Evolutionary conservation across 35 echinoderm and acorn worm genomes (phyloP).

Genomic region (Apostichopus parvimensis): DNA sequence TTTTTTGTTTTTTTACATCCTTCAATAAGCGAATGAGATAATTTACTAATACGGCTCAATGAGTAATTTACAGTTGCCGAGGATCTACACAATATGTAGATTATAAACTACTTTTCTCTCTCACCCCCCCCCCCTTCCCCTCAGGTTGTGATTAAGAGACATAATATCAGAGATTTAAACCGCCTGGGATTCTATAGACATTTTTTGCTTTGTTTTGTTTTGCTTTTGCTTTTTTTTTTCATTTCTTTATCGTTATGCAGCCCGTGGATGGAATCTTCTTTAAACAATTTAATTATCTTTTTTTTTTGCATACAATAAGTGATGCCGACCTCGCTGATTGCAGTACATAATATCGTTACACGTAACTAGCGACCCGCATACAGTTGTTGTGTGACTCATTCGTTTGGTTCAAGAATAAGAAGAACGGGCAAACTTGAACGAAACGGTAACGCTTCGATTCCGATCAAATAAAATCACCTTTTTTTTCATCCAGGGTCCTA

Average conservation of each 20-base stretch:
- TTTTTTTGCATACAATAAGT: background rate
- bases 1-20: too few species aligned
- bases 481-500: background rate
- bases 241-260: background rate
- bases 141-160: background rate
- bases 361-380: background rate
- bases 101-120: background rate
- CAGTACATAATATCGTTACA: background rate
- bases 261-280: background rate
- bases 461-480: background rate
- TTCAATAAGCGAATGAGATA: background rate
- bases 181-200: background rate
- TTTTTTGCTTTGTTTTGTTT: background rate
- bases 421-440: background rate
- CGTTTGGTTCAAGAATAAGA: background rate
- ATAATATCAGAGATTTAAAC: background rate
- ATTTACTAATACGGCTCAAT: background rate
- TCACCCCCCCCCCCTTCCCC: background rate
- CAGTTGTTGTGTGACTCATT: background rate
- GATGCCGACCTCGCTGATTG: background rate
- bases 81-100: background rate
- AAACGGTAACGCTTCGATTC: background rate
- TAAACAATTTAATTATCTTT: slow-evolving; percentile 1
- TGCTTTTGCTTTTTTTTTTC: background rate
- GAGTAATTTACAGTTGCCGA: too few species aligned